Evolutionary conservation across 2,797 vertebrate genomes (phyloP), one percentile per base, ranked within the genome.

Genomic region (Sternotherus odoratus): DNA sequence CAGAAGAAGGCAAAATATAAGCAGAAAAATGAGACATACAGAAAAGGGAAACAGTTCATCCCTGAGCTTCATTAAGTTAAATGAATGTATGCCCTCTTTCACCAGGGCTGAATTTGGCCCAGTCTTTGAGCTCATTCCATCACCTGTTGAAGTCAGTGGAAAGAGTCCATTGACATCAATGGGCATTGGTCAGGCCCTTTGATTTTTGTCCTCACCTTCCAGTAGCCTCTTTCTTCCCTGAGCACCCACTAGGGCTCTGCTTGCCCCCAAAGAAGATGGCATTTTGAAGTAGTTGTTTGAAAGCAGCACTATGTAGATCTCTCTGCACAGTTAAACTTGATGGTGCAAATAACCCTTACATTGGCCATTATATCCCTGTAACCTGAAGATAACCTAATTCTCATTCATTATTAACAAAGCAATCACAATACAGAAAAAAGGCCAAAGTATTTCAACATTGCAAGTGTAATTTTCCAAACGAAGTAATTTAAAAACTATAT

Each of bases 371-470:
- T 74, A 77, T 50, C 21, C 84, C 57, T 46, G 12, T 85, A 77
- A 46, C 53, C 57, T 77, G 79, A 66, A 86, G n/a, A 57, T 1
- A 36, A 16, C 79, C 75, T 77, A 43, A 79, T 19, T 81, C 50
- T 93, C 60, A 88, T 72, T 81, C 51, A 56, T 91, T 80, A 89
- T 92, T 95, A 93, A 94, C 93, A 86, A 89, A 90, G 56, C 83
- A 92, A 94, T 83, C 33, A 54, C 54, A 16, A 36, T 30, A 50
- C 69, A 89, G 54, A 86, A 89, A 91, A 88, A 50, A 94, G 28
- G 28, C 72, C 77, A 84, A 56, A 91, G 91, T 66, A 69, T 90
- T 77, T 88, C 66, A 80, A 53, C 24, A 49, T 8, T 75, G n/a
- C 17, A 8, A 50, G 69, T 19, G 28, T 87, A 92, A 91, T 87